Base-by-base conservation (phyloP, 2,797 vertebrate genomes). In the Coluber constrictor region DNA sequence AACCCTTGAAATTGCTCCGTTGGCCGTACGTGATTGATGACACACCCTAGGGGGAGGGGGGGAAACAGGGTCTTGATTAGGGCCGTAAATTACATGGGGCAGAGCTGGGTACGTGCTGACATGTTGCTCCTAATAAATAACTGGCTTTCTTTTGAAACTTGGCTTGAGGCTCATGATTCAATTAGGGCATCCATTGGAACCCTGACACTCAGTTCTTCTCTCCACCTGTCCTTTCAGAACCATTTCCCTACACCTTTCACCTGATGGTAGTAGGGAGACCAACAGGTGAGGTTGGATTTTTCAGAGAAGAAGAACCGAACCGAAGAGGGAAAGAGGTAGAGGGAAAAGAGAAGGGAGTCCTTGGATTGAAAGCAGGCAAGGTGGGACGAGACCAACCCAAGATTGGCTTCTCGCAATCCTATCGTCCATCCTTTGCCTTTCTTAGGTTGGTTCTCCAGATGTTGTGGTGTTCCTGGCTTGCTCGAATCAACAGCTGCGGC, bases 361-460 rank as follows among this genome's bases (percentile, higher is more conserved):
- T 74, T 37, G 70, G n/a, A n/a, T n/a, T n/a, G n/a, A n/a, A n/a
- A n/a, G n/a, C n/a, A n/a, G n/a, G 8, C 32, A 79, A 79, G 32
- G 18, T 43, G 1, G 70, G 18, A 79, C 0, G 7, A 79, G 70
- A 43, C 70, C 70, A 23, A 43, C 3, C 70, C 74, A 43, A 4
- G 9, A 7, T 43, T 43, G 32, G 3, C 74, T 23, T 79, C 37
- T 11, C 74, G 23, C 1, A 0, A 83, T 4, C 9, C 18, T 47
- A 23, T 25, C 9, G 0, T 27, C 51, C 27, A 15, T 86, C 25
- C 83, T 51, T 20, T 11, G 60, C 37, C 54, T 16, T 57, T 47
- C 8, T 60, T 88, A 97, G 97, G 97, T 97, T 86, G 97, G 97
- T 20, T 96, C 96, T 25, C 97, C 97, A 20, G 97, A 97, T 83